Base-by-base conservation (phyloP, 1,140 invertebrate genomes). In the Drosophila kohkoa region DNA sequence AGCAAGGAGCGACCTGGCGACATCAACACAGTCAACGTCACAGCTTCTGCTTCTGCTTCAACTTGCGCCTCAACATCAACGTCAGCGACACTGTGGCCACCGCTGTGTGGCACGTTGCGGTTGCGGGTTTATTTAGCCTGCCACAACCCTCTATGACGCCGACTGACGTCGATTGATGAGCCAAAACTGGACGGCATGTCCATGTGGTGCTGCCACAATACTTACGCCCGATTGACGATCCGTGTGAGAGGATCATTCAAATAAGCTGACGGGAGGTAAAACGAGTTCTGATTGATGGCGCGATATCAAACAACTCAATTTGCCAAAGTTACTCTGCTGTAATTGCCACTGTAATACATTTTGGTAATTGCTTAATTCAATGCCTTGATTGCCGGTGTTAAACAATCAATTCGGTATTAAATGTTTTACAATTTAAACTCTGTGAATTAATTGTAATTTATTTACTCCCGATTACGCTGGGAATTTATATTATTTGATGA, bases 211-310 rank as follows among this genome's bases (percentile, higher is more conserved):
- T 82, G 76, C 71, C 82, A 85, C 73, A 85, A 85, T 77, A 85
- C 77, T 85, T 80, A 83, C 59, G 70, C 82, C 67, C 62, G 54
- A 62, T 74, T 77, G 79, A 87, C 71, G 59, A 41, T 48, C 49
- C 28, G 60, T 38, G 10, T 10, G 35, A 55, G 65, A 55, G 65
- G 69, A 59, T 67, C 46, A 54, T 54, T 54, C 51, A 54, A 54
- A 54, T 54, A 5, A 54, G 30, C 30, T 32, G 28, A 54, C 13
- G 51, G 7, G 20, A 35, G 51, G 4, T 35, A 28, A 32, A 46
- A 15, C 13, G 49, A 55, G 38, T 55, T 54, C 8, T 20, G 63
- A 65, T 65, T 65, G 38, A 45, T 41, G 8, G 51, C 20, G 16
- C 3, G 38, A 25, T 15, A 55, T 30, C 28, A 43, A 65, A 55